A percentile compares a stretch with the other conserved stretches of the same genome.
phyloP scores from a whole-genome alignment of 2,113 vertebrate genomes.

The Caranx ignobilis region DNA sequence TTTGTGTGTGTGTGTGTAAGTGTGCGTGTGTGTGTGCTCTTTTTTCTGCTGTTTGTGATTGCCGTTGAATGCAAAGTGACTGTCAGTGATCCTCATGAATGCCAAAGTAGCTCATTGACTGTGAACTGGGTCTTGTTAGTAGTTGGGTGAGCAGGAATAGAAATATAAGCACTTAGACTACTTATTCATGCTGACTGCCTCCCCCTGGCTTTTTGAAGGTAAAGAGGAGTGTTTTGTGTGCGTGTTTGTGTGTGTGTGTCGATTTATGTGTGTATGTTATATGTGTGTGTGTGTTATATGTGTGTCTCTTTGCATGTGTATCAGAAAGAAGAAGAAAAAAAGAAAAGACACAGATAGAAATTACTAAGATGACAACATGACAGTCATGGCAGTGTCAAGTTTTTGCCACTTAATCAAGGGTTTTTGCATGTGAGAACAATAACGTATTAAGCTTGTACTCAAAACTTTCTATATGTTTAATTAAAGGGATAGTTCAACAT shows the following conservation, averaged over 20 bases:
- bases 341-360: constrained; percentile 20
- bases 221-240: constrained; percentile 69
- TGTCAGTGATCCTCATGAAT: constrained; percentile 87
- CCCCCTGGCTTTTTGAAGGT: constrained; percentile 78
- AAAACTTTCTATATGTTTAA: too few relatives aligned
- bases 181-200: constrained; percentile 81
- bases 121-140: constrained; percentile 86
- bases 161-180: constrained; percentile 84
- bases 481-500: too few relatives aligned
- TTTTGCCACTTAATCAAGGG: constrained; percentile 55
- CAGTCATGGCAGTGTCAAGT: constrained; percentile 31
- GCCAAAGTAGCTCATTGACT: constrained; percentile 86
- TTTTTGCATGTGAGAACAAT: constrained; percentile 24
- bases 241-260: constrained; percentile 38
- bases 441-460: neutral
- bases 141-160: constrained; percentile 85
- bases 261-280: constrained; percentile 30
- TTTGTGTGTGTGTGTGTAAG: constrained; percentile 63
- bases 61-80: constrained; percentile 86
- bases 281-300: constrained; percentile 16
- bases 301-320: constrained; percentile 45
- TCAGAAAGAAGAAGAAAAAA: constrained; percentile 27
- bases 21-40: constrained; percentile 55
- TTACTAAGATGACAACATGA: constrained; percentile 52
- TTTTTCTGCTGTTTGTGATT: constrained; percentile 82